Percentiles rank a stretch among this genome's conserved stretches.
phyloP scores from a whole-genome alignment of 1,140 invertebrate genomes.

The Leptinotarsa lineolata region DNA sequence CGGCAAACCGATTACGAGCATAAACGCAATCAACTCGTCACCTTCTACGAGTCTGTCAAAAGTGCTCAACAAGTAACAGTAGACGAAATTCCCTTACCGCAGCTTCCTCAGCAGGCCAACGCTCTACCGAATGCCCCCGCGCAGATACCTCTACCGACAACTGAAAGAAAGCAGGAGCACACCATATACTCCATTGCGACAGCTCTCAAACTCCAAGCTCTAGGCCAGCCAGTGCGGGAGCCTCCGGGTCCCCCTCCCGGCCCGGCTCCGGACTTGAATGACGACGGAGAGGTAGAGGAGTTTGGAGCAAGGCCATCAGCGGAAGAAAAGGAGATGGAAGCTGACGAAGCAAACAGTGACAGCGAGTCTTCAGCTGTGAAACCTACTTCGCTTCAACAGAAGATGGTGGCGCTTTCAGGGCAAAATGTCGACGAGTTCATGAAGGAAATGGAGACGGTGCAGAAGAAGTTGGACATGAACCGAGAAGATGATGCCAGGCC shows the following conservation, averaged over 20 bases:
- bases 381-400: conserved; percentile 77
- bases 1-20: conserved; percentile 93
- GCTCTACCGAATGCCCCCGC: conserved; percentile 62
- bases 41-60: conserved; percentile 93
- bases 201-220: conserved; percentile 52
- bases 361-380: conserved; percentile 60
- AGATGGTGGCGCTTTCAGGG: conserved; percentile 82
- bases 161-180: conserved; percentile 55
- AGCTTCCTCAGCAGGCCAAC: conserved; percentile 56
- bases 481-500: conserved; percentile 66
- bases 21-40: conserved; percentile 80
- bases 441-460: conserved; percentile 87
- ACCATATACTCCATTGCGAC: conserved; percentile 55
- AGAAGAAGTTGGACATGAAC: conserved; percentile 72
- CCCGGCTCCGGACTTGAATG: conserved; percentile 73
- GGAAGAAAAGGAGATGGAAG: conserved; percentile 44
- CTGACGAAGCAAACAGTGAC: conserved; percentile 36
- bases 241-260: conserved; percentile 88
- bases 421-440: conserved; percentile 92
- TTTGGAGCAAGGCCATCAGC: conserved; percentile 44
- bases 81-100: conserved; percentile 95
- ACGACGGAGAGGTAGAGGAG: conserved; percentile 66
- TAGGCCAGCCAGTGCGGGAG: conserved; percentile 58
- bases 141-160: conserved; percentile 75
- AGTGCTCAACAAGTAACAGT: conserved; percentile 94